Conservation (phyloP, 2,797 vertebrate species). For the Gadopsis bispinosus region DNA sequence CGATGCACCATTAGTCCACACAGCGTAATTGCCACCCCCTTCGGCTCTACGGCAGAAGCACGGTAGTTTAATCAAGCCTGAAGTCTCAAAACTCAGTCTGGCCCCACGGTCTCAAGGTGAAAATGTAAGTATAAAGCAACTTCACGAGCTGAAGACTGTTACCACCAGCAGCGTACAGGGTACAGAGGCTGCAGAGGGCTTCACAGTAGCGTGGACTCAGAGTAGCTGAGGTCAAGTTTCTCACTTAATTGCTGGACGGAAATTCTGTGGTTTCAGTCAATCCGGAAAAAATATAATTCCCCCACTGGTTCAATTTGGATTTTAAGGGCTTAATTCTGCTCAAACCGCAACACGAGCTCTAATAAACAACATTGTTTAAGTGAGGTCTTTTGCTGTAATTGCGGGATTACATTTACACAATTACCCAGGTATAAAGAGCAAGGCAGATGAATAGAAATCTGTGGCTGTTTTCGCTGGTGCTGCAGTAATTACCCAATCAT, state of each 20-base stretch:
- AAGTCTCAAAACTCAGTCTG: constrained; percentile 26
- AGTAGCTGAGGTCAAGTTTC: constrained; percentile 24
- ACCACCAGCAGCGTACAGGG: constrained; percentile 21
- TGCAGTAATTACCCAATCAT: constrained; percentile 1
- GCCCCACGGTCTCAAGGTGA: constrained; percentile 15
- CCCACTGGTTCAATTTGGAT: background rate
- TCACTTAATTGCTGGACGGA: constrained; percentile 19
- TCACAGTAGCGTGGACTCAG: constrained; percentile 3
- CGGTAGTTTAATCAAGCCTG: constrained; percentile 15
- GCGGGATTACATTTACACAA: background rate
- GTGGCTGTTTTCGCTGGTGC: background rate
- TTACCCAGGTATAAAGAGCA: background rate
- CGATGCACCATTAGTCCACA: constrained; percentile 8
- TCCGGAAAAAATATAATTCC: background rate
- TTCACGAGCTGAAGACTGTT: constrained; percentile 34
- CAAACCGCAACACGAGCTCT: background rate
- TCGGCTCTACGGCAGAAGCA: background rate
- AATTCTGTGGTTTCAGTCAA: constrained; percentile 4
- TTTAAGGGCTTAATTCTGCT: background rate
- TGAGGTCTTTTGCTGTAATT: background rate
- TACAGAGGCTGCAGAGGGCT: background rate
- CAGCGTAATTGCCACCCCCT: constrained; percentile 6
- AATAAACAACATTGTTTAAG: background rate
- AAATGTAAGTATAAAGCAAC: constrained; percentile 17
- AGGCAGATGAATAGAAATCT: constrained; percentile 14